Conservation (phyloP, 2,888 invertebrate species). For the Scaptomyza polygonia region DNA sequence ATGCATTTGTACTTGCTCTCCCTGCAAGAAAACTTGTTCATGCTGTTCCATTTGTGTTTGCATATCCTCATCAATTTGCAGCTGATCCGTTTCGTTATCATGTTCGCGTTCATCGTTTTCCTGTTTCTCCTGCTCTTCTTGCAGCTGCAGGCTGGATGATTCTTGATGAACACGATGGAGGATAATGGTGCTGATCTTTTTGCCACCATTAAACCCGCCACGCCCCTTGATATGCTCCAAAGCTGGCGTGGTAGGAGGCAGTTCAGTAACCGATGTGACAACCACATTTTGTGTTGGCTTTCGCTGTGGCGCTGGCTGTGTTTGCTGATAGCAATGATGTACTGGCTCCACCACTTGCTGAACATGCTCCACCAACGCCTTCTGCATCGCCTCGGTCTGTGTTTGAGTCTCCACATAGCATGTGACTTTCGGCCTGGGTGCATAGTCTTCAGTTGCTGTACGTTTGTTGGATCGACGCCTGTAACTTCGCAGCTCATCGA, state of each 20-base stretch:
- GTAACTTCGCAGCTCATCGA: slow-evolving; percentile 69
- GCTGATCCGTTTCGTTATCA: slow-evolving; percentile 15
- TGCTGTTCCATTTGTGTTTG: slow-evolving; percentile 11
- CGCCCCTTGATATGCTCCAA: slow-evolving; percentile 45
- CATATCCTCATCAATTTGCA: slow-evolving; percentile 5
- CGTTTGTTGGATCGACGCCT: slow-evolving; percentile 60
- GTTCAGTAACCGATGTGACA: slow-evolving; percentile 31
- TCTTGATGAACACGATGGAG: slow-evolving; percentile 65
- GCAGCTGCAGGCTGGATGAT: slow-evolving; percentile 28
- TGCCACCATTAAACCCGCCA: slow-evolving; percentile 63
- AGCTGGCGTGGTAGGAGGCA: slow-evolving; percentile 34
- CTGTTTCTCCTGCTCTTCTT: slow-evolving; percentile 28
- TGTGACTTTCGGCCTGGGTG: slow-evolving; percentile 44
- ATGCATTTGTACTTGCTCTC: slow-evolving; percentile 1
- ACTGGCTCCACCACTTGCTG: slow-evolving; percentile 4
- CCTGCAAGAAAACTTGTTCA: slow-evolving; percentile 17
- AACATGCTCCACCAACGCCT: neutral
- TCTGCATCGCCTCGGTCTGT: slow-evolving; percentile 28
- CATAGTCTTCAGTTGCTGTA: slow-evolving; percentile 50
- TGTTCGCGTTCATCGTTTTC: slow-evolving; percentile 10
- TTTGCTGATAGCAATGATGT: slow-evolving; percentile 13
- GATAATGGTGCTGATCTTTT: slow-evolving; percentile 67
- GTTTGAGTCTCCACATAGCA: slow-evolving; percentile 61
- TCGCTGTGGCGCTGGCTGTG: slow-evolving; percentile 7
- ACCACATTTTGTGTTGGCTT: slow-evolving; percentile 24